Percentiles rank a stretch among this genome's conserved stretches.
Evolutionary conservation across 2,888 invertebrate genomes (phyloP).

Genomic region (Plagodis pulveraria): DNA sequence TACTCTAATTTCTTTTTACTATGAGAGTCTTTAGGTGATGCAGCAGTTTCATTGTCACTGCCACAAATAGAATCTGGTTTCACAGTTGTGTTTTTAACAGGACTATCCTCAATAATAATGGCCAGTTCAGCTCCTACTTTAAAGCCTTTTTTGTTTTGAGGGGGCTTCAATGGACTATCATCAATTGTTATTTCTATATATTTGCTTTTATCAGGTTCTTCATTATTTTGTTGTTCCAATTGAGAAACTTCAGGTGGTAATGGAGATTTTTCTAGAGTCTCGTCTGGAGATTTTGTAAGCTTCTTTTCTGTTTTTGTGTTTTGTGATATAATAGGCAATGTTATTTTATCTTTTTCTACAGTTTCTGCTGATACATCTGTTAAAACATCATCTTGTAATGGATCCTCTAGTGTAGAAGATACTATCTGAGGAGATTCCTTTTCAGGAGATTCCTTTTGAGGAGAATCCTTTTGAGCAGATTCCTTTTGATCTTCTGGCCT

Average conservation of each 20-base stretch:
- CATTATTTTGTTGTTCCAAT: constrained; percentile 58
- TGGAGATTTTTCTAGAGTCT: not conserved
- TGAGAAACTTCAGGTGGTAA: not conserved
- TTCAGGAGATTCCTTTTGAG: constrained; percentile 27
- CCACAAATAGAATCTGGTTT: constrained; percentile 38
- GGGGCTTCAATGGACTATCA: constrained; percentile 71
- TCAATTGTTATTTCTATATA: constrained; percentile 76
- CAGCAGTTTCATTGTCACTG: constrained; percentile 47
- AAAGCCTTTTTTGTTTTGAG: constrained; percentile 44
- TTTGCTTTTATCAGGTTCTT: constrained; percentile 58
- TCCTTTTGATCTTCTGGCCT: constrained; percentile 65
- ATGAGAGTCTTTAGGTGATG: constrained; percentile 36
- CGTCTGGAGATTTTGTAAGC: not conserved
- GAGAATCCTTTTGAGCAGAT: not conserved
- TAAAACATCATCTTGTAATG: constrained; percentile 1
- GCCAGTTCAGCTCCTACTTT: constrained; percentile 58
- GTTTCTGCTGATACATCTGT: constrained; percentile 3
- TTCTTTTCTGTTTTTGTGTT: constrained; percentile 1
- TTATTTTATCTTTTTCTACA: constrained; percentile 2
- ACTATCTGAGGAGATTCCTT: no score
- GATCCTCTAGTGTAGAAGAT: constrained; percentile 2
- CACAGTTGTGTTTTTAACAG: constrained; percentile 51
- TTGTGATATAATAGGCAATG: not conserved
- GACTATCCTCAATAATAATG: constrained; percentile 76
- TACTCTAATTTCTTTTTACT: constrained; percentile 75